Evolutionary conservation across 2,797 vertebrate species (phyloP), one percentile per base, ranked within the genome.

Genomic region (Geotrypetes seraphini): DNA sequence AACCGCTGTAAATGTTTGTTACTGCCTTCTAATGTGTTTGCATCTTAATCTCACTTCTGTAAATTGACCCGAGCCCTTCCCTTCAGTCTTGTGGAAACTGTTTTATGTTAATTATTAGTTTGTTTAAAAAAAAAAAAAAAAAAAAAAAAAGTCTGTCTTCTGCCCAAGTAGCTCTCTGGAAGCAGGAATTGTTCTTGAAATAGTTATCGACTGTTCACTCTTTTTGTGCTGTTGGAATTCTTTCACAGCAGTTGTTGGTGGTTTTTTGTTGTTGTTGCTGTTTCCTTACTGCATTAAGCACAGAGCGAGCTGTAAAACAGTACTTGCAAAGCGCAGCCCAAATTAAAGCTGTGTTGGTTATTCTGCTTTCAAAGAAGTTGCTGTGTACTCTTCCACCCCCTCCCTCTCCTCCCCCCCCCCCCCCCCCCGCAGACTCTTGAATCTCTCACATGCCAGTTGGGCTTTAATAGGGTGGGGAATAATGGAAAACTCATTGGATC

Each of bases 401-500:
- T n/a, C n/a, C n/a, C n/a, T n/a, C n/a, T n/a, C n/a, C n/a, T n/a
- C n/a, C n/a, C n/a, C n/a, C n/a, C 54, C 39, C 46, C 33, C 39
- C 34, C 19, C 57, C 53, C 61, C 69, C 43, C 78, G 76, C 76
- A 70, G n/a, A n/a, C n/a, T 73, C 65, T 74, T 57, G 76, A 64
- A 75, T 83, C 71, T 79, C 71, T 79, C 78, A 70, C 80, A 78
- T 78, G 78, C 78, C 80, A 79, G 84, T 86, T 84, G 80, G 81
- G 81, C 74, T 87, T 87, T 89, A 87, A 86, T 86, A 80, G 88
- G 88, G 84, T 82, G 82, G 87, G 86, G 87, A 90, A 78, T 87
- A 86, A 90, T 89, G 86, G 84, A 81, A 87, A 89, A 91, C 87
- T 87, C 88, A 85, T 84, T 80, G 84, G 78, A 85, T 90, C 87